Percentiles rank a stretch among this genome's conserved stretches.
These are phyloP conservation scores for Prosapia bicincta DNA, from an alignment of 2,888 invertebrate genomes.

Conservation along the genomic window DNA sequence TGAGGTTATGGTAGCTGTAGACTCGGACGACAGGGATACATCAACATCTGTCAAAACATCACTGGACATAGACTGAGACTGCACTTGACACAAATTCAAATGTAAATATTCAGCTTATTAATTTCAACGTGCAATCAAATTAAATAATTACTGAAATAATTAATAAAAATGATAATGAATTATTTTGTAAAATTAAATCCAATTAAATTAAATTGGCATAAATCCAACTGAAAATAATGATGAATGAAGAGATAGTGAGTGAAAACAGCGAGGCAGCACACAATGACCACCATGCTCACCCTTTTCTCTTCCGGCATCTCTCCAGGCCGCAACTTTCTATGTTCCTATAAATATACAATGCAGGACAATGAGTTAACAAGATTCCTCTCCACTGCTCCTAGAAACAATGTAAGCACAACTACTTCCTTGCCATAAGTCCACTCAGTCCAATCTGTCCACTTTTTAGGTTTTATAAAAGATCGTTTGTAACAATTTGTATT, in stretches of 20 bases:
- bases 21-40: conserved; percentile 24
- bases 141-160: conserved; percentile 6
- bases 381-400: not conserved
- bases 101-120: not conserved
- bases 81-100: conserved; percentile 16
- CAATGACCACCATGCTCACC: conserved; percentile 57
- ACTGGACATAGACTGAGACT: conserved; percentile 19
- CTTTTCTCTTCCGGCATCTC: conserved; percentile 92
- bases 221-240: not conserved
- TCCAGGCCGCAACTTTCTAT: conserved; percentile 90
- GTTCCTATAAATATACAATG: conserved; percentile 58
- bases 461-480: too few relatives aligned
- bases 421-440: not conserved
- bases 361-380: conserved; percentile 27
- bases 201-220: not conserved
- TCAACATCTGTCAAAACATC: conserved; percentile 3
- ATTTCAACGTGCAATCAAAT: not conserved
- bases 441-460: not conserved
- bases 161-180: conserved; percentile 4
- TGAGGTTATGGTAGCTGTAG: conserved; percentile 3
- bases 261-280: conserved; percentile 1
- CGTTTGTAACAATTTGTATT: too few relatives aligned
- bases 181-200: conserved; percentile 2
- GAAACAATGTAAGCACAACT: not conserved
- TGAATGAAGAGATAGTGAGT: not conserved